Evolutionary conservation across 37 sponge, comb jelly and placozoan species (phyloP), one percentile per base, ranked within the genome.

Genomic region (Cladorhizidae sp.): DNA sequence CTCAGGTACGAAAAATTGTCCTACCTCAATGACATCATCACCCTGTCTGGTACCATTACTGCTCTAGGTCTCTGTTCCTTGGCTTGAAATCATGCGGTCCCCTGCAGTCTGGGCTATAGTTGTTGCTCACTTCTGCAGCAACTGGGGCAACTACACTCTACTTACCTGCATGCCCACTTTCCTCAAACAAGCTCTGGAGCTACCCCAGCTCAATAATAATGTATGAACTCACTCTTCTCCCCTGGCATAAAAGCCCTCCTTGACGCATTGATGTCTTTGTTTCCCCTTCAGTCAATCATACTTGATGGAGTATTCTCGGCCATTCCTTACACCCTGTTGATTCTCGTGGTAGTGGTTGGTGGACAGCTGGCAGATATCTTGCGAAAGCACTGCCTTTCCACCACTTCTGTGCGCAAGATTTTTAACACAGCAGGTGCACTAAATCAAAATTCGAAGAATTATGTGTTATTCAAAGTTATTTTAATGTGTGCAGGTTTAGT

Each of bases 61-160:
- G 2, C 28, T 50, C 1, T 35, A 79, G 80, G 1, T 43, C 29
- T 52, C 68, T 7, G 67, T 76, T 21, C 95, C 95, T 14, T 94
- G 95, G 95, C 41, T 80, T 1, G 49, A 70, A 0, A 87, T 96
- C 31, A 42, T 94, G 43, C 75, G 80, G 15, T 96, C 97, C 25
- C 85, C 88, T 40, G 80, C 94, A 25, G 86, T 91, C 42, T 94
- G 94, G 94, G 97, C 83, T 17, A 91, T 94, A 8, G 57, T 82
- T 6, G 68, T 93, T 25, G 87, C 88, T 54, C 83, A 94, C 51
- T 73, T 91, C 74, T 94, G 94, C 73, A 86, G 78, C 73, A 91
- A 96, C 74, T 96, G 94, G 94, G 95, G 92, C 17, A 76, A 85
- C 84, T 96, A 96, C 79, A 94, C 89, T 33, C 64, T 96, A 39